Percentiles rank a stretch among this genome's conserved stretches.
phyloP scores from a whole-genome alignment of 2,113 vertebrate species.

The Scatophagus argus region DNA sequence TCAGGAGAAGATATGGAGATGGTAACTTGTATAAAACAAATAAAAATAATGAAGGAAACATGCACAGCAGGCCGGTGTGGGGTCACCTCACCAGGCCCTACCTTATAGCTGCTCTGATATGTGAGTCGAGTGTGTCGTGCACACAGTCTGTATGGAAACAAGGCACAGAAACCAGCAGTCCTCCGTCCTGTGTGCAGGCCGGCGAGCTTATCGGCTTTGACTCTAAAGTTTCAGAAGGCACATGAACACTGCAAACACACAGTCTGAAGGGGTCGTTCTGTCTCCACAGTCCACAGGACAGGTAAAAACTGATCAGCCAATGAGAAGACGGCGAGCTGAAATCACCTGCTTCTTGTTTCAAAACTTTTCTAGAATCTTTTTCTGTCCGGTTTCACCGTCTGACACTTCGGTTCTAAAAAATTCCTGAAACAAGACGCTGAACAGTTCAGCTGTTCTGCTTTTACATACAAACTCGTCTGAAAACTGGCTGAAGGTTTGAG shows the following conservation, averaged over 20 bases:
- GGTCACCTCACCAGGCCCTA: no score
- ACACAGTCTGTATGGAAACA: slow-evolving; percentile 63
- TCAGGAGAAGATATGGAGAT: slow-evolving; percentile 28
- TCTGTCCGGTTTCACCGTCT: neutral
- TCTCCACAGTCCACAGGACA: neutral
- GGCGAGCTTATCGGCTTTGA: slow-evolving; percentile 79
- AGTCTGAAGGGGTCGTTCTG: neutral
- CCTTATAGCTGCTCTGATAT: slow-evolving; percentile 80
- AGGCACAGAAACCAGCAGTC: slow-evolving; percentile 64
- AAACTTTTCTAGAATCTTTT: no score
- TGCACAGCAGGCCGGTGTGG: slow-evolving; percentile 25
- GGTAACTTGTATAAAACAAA: slow-evolving; percentile 45
- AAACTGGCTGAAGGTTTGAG: no score
- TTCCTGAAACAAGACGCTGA: neutral
- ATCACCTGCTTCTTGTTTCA: slow-evolving; percentile 31
- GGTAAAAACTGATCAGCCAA: neutral
- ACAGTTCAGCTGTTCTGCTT: no score
- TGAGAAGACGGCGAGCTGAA: neutral
- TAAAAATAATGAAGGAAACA: neutral
- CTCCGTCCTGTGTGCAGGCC: slow-evolving; percentile 50
- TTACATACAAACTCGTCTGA: no score
- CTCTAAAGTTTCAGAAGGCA: no score
- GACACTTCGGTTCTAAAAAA: neutral
- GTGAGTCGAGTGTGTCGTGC: slow-evolving; percentile 48
- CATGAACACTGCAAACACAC: slow-evolving; percentile 33